Base-by-base conservation (phyloP, 2,888 invertebrate genomes). In the Tethea ocularis region DNA sequence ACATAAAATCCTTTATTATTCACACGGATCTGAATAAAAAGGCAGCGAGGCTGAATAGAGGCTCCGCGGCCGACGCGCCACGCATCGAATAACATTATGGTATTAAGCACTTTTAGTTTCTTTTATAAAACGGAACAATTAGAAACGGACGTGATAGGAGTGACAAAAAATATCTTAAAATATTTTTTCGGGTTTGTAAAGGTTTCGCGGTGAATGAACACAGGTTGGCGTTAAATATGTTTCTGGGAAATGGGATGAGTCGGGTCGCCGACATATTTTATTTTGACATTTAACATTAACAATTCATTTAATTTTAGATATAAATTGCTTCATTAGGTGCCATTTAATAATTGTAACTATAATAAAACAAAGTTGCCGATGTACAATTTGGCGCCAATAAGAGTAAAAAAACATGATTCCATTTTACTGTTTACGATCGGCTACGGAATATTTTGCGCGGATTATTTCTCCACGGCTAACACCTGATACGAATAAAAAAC, bases 1-100 rank as follows among this genome's bases (percentile, higher is more conserved):
- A 89, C 88, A 89, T 86, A 84, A 89, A 90, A 83, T 88, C 84
- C 86, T 89, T 89, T 90, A 87, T 86, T 87, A 88, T 89, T 87
- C 88, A 86, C 85, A 83, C 82, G 79, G 54, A 20, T 71, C 69
- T 60, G 64, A 75, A 71, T 80, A 84, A 84, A 86, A 86, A 82
- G 77, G 70, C 62, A 65, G 58, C 67, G 55, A 55, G 60, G 61
- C 54, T 75, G 74, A 77, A 80, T 78, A 75, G 78, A 66, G 63
- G 71, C 61, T 64, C 57, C 64, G 64, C 63, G 64, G 63, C 62
- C 62, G 68, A 68, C 72, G 75, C 73, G 77, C 77, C 83, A 75
- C 78, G 84, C 80, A 75, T 83, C 82, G 83, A 87, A 86, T 87
- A 83, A 84, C 83, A 83, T 86, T 84, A 86, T 80, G 77, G 86